Evolutionary conservation across 2,888 invertebrate species (phyloP), one percentile per base, ranked within the genome.

Genomic region (Corythucha ciliata): DNA sequence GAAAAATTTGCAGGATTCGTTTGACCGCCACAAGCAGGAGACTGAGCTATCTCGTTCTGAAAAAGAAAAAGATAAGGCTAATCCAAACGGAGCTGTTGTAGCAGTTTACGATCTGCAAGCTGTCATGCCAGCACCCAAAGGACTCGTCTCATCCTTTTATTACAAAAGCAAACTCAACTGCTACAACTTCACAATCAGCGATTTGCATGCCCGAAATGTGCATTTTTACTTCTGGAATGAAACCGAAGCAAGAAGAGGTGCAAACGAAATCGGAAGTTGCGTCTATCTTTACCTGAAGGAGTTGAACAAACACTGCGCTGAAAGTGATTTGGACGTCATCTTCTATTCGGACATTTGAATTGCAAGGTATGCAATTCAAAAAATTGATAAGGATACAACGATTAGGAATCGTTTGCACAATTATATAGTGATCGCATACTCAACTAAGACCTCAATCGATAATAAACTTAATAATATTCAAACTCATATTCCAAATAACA

Each of bases 201-300:
- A 61, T 52, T 41, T 55, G 44, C 40, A 46, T 26, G 34, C 33
- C 14, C 16, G 25, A 16, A 21, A 41, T 41, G 25, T 25, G n/a
- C 10, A 41, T 20, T 62, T 61, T 49, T 63, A 52, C 51, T 48
- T 61, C 27, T 61, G 61, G 61, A 37, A 60, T 50, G 60, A 60
- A 49, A 50, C 40, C n/a, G 41, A 54, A 18, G 56, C 25, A 4
- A 52, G 44, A 16, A 40, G 58, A 34, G 54, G 58, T n/a, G 41
- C 42, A 14, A 57, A 48, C 41, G 54, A 57, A 21, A 54, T 57
- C 5, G 49, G 42, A 5, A 47, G 54, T 14, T 58, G 53, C 45
- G 48, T 57, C 39, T 48, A 16, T 22, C 34, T 16, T 6, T 49
- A 48, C 22, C 39, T 49, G n/a, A 39, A 42, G 10, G 6, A 6